These are phyloP conservation scores for Heteromyza rotundicornis DNA, from an alignment of 2,888 invertebrate species.

Conservation along the genomic window DNA sequence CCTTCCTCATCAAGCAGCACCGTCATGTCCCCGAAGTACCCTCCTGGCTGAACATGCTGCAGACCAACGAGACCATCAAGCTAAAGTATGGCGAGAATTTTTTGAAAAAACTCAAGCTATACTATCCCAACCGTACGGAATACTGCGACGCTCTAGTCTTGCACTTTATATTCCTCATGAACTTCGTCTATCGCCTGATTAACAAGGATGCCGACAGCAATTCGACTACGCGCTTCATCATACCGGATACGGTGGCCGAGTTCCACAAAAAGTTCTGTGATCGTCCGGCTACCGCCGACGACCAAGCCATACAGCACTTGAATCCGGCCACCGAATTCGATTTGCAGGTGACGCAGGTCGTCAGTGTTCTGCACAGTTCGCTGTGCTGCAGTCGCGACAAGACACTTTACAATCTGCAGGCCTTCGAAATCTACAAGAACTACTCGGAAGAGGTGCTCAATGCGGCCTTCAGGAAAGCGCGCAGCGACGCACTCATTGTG, in stretches of 20 bases:
- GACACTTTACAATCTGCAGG: conserved; percentile 69
- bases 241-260: conserved; percentile 57
- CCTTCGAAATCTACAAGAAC: conserved; percentile 75
- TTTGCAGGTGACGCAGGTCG: conserved; percentile 45
- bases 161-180: conserved; percentile 57
- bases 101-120: conserved; percentile 51
- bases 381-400: conserved; percentile 70
- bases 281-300: conserved; percentile 37
- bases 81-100: conserved; percentile 61
- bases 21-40: conserved; percentile 68
- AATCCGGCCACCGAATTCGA: conserved; percentile 49
- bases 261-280: conserved; percentile 46
- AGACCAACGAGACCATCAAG: conserved; percentile 66
- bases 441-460: conserved; percentile 72
- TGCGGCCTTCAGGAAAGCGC: conserved; percentile 68
- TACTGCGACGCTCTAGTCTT: conserved; percentile 49
- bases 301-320: conserved; percentile 39
- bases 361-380: conserved; percentile 69
- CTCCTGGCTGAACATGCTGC: conserved; percentile 69
- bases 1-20: conserved; percentile 69
- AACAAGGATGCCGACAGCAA: conserved; percentile 32
- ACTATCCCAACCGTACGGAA: conserved; percentile 49
- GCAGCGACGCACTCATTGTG: conserved; percentile 68
- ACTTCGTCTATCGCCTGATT: conserved; percentile 48
- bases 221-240: conserved; percentile 33